Percentiles rank a stretch among this genome's conserved stretches.
Conservation (phyloP, 2,888 invertebrate species). For the Synanthedon formicaeformis region DNA sequence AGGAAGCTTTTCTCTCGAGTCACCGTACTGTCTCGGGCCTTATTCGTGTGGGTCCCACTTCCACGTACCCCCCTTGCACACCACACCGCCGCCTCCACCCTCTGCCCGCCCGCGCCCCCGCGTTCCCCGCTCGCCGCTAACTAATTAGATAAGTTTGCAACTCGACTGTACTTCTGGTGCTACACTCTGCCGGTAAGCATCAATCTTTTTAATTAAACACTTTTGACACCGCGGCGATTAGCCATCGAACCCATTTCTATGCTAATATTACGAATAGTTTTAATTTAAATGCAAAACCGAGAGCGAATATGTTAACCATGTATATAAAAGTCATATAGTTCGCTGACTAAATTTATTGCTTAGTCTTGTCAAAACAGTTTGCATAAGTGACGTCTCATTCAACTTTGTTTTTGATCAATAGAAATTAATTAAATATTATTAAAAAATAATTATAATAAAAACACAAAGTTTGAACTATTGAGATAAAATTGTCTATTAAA, state of each 20-base stretch:
- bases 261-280: slow-evolving; percentile 47
- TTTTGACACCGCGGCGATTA: slow-evolving; percentile 68
- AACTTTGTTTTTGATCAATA: too few relatives aligned
- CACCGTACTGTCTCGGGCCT: neutral
- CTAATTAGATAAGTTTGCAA: slow-evolving; percentile 71
- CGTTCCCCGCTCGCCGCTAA: slow-evolving; percentile 19
- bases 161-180: slow-evolving; percentile 66
- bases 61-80: slow-evolving; percentile 2
- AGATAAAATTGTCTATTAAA: too few relatives aligned
- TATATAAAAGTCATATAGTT: slow-evolving; percentile 4
- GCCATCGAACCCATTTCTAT: slow-evolving; percentile 59
- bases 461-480: too few relatives aligned
- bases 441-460: too few relatives aligned
- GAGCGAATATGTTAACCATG: neutral
- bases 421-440: too few relatives aligned
- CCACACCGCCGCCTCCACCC: slow-evolving; percentile 14
- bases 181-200: slow-evolving; percentile 62
- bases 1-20: neutral
- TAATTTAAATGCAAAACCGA: slow-evolving; percentile 11
- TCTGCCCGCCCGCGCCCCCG: slow-evolving; percentile 3
- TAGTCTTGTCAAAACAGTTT: neutral
- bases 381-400: too few relatives aligned
- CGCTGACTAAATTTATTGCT: slow-evolving; percentile 2
- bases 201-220: slow-evolving; percentile 71
- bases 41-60: neutral